phyloP scores from a whole-genome alignment of 2,888 invertebrate species.

The Nesidiocoris tenuis region DNA sequence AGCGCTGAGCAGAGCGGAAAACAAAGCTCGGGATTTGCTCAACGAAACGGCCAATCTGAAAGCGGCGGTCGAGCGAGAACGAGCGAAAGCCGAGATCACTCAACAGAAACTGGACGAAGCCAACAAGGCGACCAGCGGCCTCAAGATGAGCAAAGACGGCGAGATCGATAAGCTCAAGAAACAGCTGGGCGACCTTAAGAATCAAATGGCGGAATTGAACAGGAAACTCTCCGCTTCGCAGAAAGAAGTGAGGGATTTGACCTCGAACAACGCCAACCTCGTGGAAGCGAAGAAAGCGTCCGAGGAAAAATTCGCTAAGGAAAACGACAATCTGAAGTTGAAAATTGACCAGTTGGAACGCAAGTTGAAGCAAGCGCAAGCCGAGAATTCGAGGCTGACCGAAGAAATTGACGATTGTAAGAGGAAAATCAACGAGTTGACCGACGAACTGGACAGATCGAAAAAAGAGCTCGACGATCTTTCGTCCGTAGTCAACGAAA shows the following conservation, averaged over 20 bases:
- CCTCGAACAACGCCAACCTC: conserved; percentile 15
- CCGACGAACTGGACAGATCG: conserved; percentile 2
- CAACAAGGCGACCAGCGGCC: background rate
- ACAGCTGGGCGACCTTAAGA: conserved; percentile 1
- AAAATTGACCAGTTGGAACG: conserved; percentile 13
- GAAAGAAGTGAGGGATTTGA: conserved; percentile 8
- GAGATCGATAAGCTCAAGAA: background rate
- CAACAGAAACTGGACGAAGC: conserved; percentile 7
- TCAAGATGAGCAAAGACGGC: background rate
- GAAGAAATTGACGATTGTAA: conserved; percentile 19
- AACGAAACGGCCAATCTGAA: conserved; percentile 1
- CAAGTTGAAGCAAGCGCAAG: conserved; percentile 6
- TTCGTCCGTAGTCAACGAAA: background rate
- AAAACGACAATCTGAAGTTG: conserved; percentile 14
- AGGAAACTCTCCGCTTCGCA: conserved; percentile 6
- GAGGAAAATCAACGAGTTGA: conserved; percentile 5
- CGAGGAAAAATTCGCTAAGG: conserved; percentile 31
- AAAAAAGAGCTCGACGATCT: conserved; percentile 3
- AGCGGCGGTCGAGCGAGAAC: conserved; percentile 4
- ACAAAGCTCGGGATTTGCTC: background rate
- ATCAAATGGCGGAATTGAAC: conserved; percentile 9
- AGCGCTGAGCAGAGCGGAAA: background rate
- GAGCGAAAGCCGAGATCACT: background rate
- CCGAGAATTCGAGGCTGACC: background rate
- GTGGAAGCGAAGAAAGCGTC: conserved; percentile 17